Evolutionary conservation across 2,797 vertebrate species (phyloP).

Genomic region (Vipera latastei): DNA sequence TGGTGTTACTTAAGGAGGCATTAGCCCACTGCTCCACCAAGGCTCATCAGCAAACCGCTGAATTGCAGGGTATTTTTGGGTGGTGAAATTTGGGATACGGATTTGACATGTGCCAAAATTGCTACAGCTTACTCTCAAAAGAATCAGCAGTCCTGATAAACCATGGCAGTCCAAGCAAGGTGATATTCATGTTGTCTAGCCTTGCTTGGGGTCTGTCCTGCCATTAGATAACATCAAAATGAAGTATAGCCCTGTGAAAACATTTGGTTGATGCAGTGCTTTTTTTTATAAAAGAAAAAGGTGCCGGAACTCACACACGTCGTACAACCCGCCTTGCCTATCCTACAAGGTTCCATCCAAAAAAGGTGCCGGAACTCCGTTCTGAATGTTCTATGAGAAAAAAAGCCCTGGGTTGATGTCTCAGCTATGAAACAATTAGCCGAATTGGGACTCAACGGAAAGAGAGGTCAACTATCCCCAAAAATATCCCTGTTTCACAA

Average conservation of each 20-base stretch:
- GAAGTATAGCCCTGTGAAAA: too few species aligned
- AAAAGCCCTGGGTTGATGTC: neutral
- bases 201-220: constrained; percentile 42
- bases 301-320: too few species aligned
- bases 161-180: constrained; percentile 43
- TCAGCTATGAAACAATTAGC: constrained; percentile 35
- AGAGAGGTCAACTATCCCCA: too few species aligned
- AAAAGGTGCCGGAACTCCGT: too few species aligned
- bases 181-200: constrained; percentile 50
- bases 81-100: constrained; percentile 40
- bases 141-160: constrained; percentile 43
- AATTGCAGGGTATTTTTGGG: constrained; percentile 63
- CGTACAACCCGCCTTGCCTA: too few species aligned
- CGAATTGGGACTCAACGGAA: constrained; percentile 19
- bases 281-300: too few species aligned
- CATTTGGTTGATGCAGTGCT: neutral
- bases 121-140: constrained; percentile 37
- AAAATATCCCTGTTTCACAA: too few species aligned
- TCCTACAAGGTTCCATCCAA: too few species aligned
- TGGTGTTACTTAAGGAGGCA: too few species aligned
- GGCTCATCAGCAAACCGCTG: too few species aligned
- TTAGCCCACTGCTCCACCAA: too few species aligned
- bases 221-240: constrained; percentile 41
- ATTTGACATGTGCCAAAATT: constrained; percentile 54
- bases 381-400: too few species aligned